Percentiles rank a stretch among this genome's conserved stretches.
Evolutionary conservation across 2,797 vertebrate species (phyloP).

Genomic region (Artibeus lituratus): DNA sequence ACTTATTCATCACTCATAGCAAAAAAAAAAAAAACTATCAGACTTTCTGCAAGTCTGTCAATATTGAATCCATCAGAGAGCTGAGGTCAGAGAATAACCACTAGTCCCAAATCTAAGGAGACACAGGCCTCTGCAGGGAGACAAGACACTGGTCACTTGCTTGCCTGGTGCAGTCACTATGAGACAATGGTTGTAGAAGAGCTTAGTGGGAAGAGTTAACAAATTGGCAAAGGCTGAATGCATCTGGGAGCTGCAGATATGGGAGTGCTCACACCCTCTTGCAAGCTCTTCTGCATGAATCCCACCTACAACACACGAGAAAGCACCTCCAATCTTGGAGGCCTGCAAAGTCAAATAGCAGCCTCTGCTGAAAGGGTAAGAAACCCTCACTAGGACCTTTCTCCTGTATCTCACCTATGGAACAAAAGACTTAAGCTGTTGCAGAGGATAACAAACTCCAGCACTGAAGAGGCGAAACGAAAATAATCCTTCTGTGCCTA

Average conservation of each 20-base stretch:
- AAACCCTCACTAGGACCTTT: not conserved
- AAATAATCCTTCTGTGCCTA: not conserved
- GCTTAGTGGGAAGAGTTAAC: not conserved
- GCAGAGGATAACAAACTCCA: not conserved
- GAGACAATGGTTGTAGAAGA: not conserved
- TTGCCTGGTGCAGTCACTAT: not conserved
- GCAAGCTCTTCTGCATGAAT: not conserved
- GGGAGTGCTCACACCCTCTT: no score
- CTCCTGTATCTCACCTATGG: not conserved
- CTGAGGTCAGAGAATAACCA: not conserved
- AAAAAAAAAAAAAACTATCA: not conserved
- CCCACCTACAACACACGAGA: not conserved
- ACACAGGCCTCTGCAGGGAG: not conserved
- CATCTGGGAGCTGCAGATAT: not conserved
- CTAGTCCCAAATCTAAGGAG: not conserved
- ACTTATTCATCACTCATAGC: not conserved
- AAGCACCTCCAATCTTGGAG: fast-evolving
- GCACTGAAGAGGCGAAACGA: not conserved
- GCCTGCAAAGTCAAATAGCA: not conserved
- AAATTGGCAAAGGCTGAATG: not conserved
- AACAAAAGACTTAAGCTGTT: not conserved
- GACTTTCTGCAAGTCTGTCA: not conserved
- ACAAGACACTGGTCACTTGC: not conserved
- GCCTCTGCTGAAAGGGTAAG: not conserved
- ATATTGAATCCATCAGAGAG: not conserved